These are phyloP conservation scores for Rhizomys pruinosus DNA, from an alignment of 2,113 vertebrate species.

Conservation along the genomic window DNA sequence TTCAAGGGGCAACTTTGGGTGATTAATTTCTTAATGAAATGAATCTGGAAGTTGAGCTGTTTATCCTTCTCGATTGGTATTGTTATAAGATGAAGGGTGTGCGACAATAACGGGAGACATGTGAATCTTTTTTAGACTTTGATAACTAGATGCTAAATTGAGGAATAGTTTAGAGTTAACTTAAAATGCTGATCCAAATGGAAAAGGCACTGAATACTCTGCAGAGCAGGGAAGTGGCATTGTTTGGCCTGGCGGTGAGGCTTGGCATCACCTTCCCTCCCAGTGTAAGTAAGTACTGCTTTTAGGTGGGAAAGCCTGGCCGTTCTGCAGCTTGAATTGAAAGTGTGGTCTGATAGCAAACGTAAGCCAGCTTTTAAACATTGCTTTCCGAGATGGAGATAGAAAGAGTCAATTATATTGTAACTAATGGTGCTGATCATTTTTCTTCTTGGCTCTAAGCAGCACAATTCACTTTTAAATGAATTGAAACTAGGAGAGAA, in stretches of 20 bases:
- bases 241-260: conserved; percentile 50
- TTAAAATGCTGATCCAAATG: neutral
- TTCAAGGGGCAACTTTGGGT: neutral
- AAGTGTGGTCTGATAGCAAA: conserved; percentile 60
- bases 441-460: conserved; percentile 69
- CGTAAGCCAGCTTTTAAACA: conserved; percentile 45
- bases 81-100: neutral
- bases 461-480: neutral
- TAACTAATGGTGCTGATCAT: neutral
- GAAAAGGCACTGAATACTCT: neutral
- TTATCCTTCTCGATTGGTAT: neutral
- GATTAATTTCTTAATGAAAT: conserved; percentile 10
- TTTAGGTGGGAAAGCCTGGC: conserved; percentile 68
- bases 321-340: conserved; percentile 29
- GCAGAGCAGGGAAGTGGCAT: neutral
- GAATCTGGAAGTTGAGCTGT: neutral
- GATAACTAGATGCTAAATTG: neutral
- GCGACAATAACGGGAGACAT: neutral
- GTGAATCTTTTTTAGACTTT: neutral
- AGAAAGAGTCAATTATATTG: conserved; percentile 52
- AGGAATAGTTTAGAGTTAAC: neutral
- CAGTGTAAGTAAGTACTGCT: conserved; percentile 2
- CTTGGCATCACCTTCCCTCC: conserved; percentile 48
- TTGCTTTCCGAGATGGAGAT: conserved; percentile 36
- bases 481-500: conserved; percentile 53